Evolutionary conservation across 2,797 vertebrate genomes (phyloP), one percentile per base, ranked within the genome.

Genomic region (Alca torda): DNA sequence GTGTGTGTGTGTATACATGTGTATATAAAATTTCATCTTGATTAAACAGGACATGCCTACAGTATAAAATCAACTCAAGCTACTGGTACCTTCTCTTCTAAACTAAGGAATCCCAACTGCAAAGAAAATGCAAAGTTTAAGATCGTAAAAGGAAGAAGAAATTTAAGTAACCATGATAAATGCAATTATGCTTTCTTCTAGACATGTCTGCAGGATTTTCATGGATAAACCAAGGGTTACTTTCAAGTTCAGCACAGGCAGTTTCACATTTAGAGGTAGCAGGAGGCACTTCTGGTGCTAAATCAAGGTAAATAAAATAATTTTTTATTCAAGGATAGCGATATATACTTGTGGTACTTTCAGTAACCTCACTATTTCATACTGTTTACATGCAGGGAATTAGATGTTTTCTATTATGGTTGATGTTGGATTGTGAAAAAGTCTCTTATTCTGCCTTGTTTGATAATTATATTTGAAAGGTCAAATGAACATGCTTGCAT

Each of bases 161-260:
- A n/a, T 7, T 3, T 6, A 69, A 63, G 6, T 46, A 90, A 43
- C 19, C 33, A 20, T 56, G 26, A 77, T 53, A 63, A 84, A 76
- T 61, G n/a, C 35, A 68, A 26, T 41, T 94, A 25, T 87, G 39
- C 35, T 86, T 94, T 89, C 45, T 94, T 76, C 56, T 88, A 98
- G 98, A 98, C 93, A 98, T 98, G 96, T 98, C 98, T 95, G 94
- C 97, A 4, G 98, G 98, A 91, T 90, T 98, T 45, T 97, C 98
- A 19, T 98, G 98, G 98, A 76, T 98, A 93, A 98, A 98, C 77
- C 97, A 98, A 96, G 98, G 98, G 48, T 96, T 98, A 31, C 96
- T 98, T 96, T 92, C 98, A 94, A 98, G 96, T 94, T 97, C 98
- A 80, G 70, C 97, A 74, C 98, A 98, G 51, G 84, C 97, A 56